Percentiles rank a stretch among this genome's conserved stretches.
Evolutionary conservation across 2,797 vertebrate species (phyloP).

Genomic region (Coendou prehensilis): DNA sequence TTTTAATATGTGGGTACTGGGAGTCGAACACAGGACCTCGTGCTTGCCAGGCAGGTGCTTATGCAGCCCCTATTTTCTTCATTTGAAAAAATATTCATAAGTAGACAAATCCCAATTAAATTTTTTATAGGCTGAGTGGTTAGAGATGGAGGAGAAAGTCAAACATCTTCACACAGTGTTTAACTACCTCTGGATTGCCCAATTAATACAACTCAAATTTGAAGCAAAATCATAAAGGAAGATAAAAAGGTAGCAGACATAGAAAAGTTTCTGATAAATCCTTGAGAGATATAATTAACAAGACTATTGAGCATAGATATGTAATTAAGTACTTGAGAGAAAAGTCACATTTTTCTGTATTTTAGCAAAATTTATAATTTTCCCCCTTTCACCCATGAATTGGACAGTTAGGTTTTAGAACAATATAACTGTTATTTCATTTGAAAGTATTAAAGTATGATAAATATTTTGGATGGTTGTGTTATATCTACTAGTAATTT

Average conservation of each 20-base stretch:
- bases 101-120: not conserved
- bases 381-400: not conserved
- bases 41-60: no score
- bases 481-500: conserved; percentile 61
- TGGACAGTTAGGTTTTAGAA: conserved; percentile 44
- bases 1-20: no score
- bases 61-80: not conserved
- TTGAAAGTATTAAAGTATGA: not conserved
- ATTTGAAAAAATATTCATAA: not conserved
- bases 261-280: conserved; percentile 3
- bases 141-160: not conserved
- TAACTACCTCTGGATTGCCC: not conserved
- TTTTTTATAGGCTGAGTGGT: not conserved
- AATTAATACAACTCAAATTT: not conserved
- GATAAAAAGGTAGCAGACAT: not conserved
- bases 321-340: not conserved
- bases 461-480: conserved; percentile 35
- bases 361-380: conserved; percentile 29
- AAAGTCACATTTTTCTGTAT: not conserved
- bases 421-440: conserved; percentile 46
- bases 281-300: not conserved
- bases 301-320: not conserved
- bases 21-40: no score
- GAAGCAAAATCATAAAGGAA: not conserved
- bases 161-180: not conserved